Evolutionary conservation across 2,113 vertebrate genomes (phyloP), one percentile per base, ranked within the genome.

Genomic region (Sprattus sprattus): DNA sequence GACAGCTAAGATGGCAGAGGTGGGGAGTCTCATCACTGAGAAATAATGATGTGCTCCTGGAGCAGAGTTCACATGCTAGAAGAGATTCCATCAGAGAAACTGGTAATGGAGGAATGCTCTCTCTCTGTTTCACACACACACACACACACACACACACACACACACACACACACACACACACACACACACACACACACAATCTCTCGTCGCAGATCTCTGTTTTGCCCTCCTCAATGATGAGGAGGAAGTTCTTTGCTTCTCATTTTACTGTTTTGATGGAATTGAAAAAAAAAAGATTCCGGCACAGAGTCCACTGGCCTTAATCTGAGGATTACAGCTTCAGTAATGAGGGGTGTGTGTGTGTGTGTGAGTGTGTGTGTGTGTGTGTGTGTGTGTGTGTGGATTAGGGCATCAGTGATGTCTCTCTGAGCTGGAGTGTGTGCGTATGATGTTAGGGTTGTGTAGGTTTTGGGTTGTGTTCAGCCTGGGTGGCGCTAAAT

Each of bases 251-350:
- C 13, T 32, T 78, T 78, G 71, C 71, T 78, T 78, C 71, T 78
- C 71, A 78, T 78, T 78, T 28, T 81, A 81, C 89, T 86, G 88
- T 89, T 78, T 32, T 78, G 71, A 32, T 78, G 32, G 32, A 78
- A 78, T 13, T 87, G 82, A 81, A 83, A 50, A 83, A 89, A 91
- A 89, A 88, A 71, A 88, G 92, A 92, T 92, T 90, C 90, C 88
- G 85, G 87, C 47, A 84, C 86, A 89, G 87, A 52, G 15, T 85
- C 90, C 80, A 86, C 84, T 94, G 93, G 89, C 92, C 92, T 94
- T 94, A 95, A 94, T 95, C 94, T 93, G 87, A 84, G 87, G 93
- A 95, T 94, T 94, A 95, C 52, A 57, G 82, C 88, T 83, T 64
- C 57, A 75, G 75, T 86, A 91, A 87, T 84, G 88, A 89, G 64